These are phyloP conservation scores for Ptilodon capucinus DNA, from an alignment of 2,888 invertebrate species.

Conservation along the genomic window DNA sequence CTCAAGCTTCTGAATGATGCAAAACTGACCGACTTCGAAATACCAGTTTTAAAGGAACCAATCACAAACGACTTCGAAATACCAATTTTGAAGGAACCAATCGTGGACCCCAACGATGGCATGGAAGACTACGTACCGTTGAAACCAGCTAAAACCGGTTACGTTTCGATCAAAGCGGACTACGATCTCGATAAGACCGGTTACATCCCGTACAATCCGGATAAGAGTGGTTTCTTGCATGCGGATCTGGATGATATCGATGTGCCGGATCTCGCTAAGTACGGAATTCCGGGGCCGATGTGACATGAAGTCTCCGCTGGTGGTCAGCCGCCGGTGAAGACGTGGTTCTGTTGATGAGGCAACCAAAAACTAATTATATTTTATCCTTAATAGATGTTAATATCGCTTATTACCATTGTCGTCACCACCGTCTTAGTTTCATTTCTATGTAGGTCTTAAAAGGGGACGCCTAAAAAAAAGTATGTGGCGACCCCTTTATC, in stretches of 20 bases:
- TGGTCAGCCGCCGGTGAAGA: slow-evolving; percentile 70
- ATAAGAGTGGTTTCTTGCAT: slow-evolving; percentile 32
- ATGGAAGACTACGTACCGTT: slow-evolving; percentile 70
- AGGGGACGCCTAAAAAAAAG: too few relatives aligned
- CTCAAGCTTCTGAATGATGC: slow-evolving; percentile 74
- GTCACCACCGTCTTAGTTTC: too few relatives aligned
- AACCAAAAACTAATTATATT: not conserved
- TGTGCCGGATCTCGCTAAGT: slow-evolving; percentile 66
- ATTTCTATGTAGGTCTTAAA: too few relatives aligned
- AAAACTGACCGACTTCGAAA: slow-evolving; percentile 64
- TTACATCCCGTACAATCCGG: slow-evolving; percentile 23
- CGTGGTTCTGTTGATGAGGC: slow-evolving; percentile 73
- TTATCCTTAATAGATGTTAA: too few relatives aligned
- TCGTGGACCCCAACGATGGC: slow-evolving; percentile 64
- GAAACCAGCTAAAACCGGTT: slow-evolving; percentile 32
- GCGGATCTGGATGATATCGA: slow-evolving; percentile 61
- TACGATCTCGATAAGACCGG: slow-evolving; percentile 18
- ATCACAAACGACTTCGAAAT: slow-evolving; percentile 60
- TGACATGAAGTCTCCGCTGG: slow-evolving; percentile 67
- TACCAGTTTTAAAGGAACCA: slow-evolving; percentile 55
- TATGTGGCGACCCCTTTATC: too few relatives aligned
- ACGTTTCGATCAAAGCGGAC: slow-evolving; percentile 40
- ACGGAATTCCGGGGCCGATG: slow-evolving; percentile 59
- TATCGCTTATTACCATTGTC: too few relatives aligned
- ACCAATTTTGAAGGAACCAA: slow-evolving; percentile 56